Percentiles rank a stretch among this genome's conserved stretches.
phyloP scores from a whole-genome alignment of 2,888 invertebrate species.

The Cremastobaeus sp. region DNA sequence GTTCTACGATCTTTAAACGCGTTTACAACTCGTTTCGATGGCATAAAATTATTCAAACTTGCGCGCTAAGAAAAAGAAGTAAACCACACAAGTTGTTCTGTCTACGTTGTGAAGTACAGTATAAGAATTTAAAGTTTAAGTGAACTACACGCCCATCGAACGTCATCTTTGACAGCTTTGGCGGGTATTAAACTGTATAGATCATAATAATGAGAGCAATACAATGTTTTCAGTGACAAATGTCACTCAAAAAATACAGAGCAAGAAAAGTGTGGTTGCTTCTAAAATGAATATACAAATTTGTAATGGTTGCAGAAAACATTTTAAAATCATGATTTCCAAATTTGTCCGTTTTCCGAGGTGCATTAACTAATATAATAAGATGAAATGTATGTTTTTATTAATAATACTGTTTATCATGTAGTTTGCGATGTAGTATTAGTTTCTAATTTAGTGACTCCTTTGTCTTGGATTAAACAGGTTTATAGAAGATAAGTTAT shows the following conservation, averaged over 20 bases:
- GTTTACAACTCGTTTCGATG: conserved; percentile 56
- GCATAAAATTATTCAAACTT: conserved; percentile 61
- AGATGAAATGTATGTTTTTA: too few species aligned
- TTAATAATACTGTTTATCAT: too few species aligned
- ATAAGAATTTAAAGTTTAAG: conserved; percentile 40
- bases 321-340: too few species aligned
- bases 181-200: conserved; percentile 41
- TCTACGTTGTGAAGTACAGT: conserved; percentile 31
- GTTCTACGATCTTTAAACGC: conserved; percentile 54
- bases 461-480: too few species aligned
- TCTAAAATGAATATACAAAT: too few species aligned
- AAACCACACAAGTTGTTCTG: conserved; percentile 46
- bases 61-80: conserved; percentile 57
- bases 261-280: conserved; percentile 15
- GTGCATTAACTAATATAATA: too few species aligned
- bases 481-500: too few species aligned
- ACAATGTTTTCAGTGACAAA: conserved; percentile 50
- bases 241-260: conserved; percentile 21
- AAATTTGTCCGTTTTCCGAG: too few species aligned
- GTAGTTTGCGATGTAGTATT: too few species aligned
- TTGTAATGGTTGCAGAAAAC: too few species aligned
- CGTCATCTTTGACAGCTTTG: conserved; percentile 53
- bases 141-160: conserved; percentile 47
- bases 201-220: conserved; percentile 30
- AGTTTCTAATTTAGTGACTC: too few species aligned